Evolutionary conservation across 1,140 invertebrate genomes (phyloP).

Genomic region (Drosophila navojoa): DNA sequence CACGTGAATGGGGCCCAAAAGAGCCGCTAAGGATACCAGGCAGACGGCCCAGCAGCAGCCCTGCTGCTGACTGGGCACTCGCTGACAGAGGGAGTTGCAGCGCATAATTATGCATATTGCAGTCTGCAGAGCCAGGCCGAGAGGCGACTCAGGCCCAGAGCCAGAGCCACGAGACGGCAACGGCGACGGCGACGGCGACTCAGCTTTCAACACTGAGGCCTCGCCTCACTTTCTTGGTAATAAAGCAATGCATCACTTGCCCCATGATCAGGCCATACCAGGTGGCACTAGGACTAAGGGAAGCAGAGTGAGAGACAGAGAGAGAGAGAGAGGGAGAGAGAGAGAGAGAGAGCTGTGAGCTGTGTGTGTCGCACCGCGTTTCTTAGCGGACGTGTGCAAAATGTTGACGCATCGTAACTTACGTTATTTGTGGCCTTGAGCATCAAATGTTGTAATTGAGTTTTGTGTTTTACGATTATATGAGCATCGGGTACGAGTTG

Average conservation of each 20-base stretch:
- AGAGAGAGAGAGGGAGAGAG: not conserved
- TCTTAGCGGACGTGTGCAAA: slow-evolving; percentile 45
- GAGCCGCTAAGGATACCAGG: slow-evolving; percentile 35
- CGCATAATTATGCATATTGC: slow-evolving; percentile 78
- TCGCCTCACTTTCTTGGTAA: slow-evolving; percentile 65
- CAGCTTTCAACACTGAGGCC: slow-evolving; percentile 7
- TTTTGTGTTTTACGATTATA: slow-evolving; percentile 79
- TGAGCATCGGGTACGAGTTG: slow-evolving; percentile 7
- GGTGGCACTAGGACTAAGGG: not conserved
- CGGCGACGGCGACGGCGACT: slow-evolving; percentile 1
- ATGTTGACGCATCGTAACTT: slow-evolving; percentile 81
- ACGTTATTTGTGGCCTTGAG: slow-evolving; percentile 80
- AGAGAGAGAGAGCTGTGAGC: not conserved
- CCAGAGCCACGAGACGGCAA: not conserved
- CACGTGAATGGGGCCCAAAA: slow-evolving; percentile 25
- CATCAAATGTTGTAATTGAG: slow-evolving; percentile 80
- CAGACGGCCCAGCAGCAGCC: not conserved
- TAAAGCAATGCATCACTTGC: slow-evolving; percentile 78
- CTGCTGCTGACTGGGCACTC: slow-evolving; percentile 50
- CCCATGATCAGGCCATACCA: slow-evolving; percentile 7
- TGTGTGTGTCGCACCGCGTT: not conserved
- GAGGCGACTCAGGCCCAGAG: not conserved
- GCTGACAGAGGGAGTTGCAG: slow-evolving; percentile 79
- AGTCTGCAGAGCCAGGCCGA: slow-evolving; percentile 10
- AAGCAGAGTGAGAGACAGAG: not conserved